Percentiles rank a stretch among this genome's conserved stretches.
Conservation (phyloP, 2,888 invertebrate species). For the Cryptus armator region DNA sequence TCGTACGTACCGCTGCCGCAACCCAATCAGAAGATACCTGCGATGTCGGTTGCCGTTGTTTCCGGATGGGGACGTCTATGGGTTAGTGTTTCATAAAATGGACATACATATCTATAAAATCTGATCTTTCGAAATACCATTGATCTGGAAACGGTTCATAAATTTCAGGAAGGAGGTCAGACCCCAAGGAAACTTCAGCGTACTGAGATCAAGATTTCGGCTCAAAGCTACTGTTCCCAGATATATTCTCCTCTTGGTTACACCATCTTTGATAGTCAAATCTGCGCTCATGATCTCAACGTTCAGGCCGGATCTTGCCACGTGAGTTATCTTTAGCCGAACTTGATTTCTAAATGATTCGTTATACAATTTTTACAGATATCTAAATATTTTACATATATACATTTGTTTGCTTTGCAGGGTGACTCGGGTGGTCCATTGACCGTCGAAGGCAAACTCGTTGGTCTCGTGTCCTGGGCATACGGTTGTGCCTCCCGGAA, state of each 20-base stretch:
- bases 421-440: slow-evolving; percentile 82
- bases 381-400: not conserved
- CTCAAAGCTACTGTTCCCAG: slow-evolving; percentile 84
- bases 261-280: slow-evolving; percentile 66
- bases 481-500: slow-evolving; percentile 75
- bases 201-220: slow-evolving; percentile 87
- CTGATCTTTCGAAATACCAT: not conserved
- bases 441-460: slow-evolving; percentile 76
- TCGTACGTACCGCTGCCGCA: slow-evolving; percentile 85
- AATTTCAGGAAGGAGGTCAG: slow-evolving; percentile 74
- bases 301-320: slow-evolving; percentile 71
- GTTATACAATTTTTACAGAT: too few relatives aligned
- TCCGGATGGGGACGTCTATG: slow-evolving; percentile 81
- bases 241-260: slow-evolving; percentile 55
- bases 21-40: slow-evolving; percentile 68
- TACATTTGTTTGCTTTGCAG: slow-evolving; percentile 64
- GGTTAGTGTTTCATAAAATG: slow-evolving; percentile 67
- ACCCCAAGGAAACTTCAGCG: slow-evolving; percentile 84
- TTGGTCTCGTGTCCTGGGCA: slow-evolving; percentile 80
- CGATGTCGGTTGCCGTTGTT: slow-evolving; percentile 73
- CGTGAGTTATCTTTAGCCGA: slow-evolving; percentile 47
- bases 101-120: not conserved
- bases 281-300: slow-evolving; percentile 69
- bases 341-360: not conserved
- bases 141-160: slow-evolving; percentile 1